Conservation (phyloP, 1,140 invertebrate species). For the Nasonia giraulti region DNA sequence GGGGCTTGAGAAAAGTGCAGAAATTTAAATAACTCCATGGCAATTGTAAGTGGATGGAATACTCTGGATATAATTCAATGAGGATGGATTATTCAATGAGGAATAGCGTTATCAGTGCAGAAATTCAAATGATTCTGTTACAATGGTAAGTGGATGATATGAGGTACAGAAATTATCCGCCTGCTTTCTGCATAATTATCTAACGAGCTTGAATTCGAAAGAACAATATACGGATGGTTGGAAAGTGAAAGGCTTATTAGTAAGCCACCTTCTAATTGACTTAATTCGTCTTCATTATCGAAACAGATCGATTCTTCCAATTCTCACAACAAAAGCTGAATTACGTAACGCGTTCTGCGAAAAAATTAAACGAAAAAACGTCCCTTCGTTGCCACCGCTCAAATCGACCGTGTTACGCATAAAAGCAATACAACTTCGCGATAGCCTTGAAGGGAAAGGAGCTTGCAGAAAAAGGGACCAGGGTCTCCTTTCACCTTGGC, state of each 20-base stretch:
- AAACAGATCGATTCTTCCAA: background rate
- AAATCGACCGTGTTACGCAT: background rate
- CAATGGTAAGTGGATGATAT: too few species aligned
- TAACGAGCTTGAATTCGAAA: background rate
- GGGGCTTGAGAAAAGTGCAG: background rate
- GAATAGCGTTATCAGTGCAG: background rate
- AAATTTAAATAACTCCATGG: too few species aligned
- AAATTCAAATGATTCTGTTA: too few species aligned
- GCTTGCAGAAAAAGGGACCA: background rate
- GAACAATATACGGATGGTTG: background rate
- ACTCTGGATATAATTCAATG: background rate
- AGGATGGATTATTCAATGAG: background rate
- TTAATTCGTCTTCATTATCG: background rate
- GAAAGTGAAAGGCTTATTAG: background rate
- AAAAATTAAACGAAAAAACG: slow-evolving; percentile 8
- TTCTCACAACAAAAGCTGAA: background rate
- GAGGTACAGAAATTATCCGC: too few species aligned
- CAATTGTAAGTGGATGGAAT: background rate
- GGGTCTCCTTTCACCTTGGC: slow-evolving; percentile 39
- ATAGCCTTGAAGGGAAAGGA: slow-evolving; percentile 27
- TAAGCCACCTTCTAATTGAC: background rate
- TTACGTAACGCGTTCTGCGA: background rate
- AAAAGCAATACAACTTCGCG: background rate
- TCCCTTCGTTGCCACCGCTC: background rate
- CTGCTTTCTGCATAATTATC: too few species aligned